Conservation (phyloP, 2,797 vertebrate genomes). For the Trachops cirrhosus region DNA sequence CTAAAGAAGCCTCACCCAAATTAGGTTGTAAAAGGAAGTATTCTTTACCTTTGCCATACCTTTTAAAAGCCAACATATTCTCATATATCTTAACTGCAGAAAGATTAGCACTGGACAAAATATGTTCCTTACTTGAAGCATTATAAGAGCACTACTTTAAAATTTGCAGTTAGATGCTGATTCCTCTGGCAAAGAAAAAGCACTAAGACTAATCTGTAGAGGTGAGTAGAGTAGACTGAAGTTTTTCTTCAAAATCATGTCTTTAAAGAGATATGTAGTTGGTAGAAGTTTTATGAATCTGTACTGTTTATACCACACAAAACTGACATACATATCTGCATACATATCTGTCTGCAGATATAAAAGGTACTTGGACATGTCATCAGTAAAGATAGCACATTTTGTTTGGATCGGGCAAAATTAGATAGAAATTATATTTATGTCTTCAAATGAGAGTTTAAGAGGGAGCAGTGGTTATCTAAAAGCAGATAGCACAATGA, state of each 20-base stretch:
- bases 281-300: slow-evolving; percentile 21
- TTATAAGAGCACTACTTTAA: background rate
- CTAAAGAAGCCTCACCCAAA: background rate
- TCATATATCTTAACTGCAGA: background rate
- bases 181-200: slow-evolving; percentile 1
- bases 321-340: background rate
- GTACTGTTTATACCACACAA: background rate
- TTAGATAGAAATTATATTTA: slow-evolving; percentile 13
- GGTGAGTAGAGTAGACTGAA: slow-evolving; percentile 31
- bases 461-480: background rate
- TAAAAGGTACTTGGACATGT: slow-evolving; percentile 7
- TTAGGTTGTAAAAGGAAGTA: slow-evolving; percentile 7
- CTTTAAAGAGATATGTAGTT: slow-evolving; percentile 32
- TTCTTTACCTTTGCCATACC: background rate
- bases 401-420: slow-evolving; percentile 20
- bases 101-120: background rate
- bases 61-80: background rate
- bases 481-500: background rate
- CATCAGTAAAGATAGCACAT: background rate
- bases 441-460: slow-evolving; percentile 17
- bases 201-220: background rate
- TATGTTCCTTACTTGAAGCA: background rate
- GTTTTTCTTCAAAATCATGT: slow-evolving; percentile 35
- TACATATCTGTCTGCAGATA: background rate
- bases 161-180: slow-evolving; percentile 1